These are phyloP conservation scores for Tipula unca DNA, from an alignment of 2,888 invertebrate species.

Conservation along the genomic window DNA sequence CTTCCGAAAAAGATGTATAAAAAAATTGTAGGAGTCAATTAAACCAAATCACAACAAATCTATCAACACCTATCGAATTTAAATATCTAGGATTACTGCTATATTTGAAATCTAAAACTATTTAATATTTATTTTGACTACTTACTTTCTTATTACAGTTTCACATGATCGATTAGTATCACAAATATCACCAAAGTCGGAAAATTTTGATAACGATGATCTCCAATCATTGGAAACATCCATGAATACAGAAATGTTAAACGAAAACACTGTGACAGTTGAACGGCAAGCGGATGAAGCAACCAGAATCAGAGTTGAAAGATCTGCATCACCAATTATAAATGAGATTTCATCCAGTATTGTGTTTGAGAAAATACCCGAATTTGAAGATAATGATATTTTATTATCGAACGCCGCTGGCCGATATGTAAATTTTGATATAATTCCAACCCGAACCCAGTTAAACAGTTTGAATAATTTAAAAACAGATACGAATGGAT, in stretches of 20 bases:
- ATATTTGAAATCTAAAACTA: too few species aligned
- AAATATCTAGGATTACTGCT: too few species aligned
- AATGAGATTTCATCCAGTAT: constrained; percentile 46
- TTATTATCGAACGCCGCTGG: constrained; percentile 30
- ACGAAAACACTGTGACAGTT: constrained; percentile 33
- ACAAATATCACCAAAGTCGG: constrained; percentile 61
- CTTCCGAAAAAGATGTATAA: too few species aligned
- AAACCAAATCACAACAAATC: too few species aligned
- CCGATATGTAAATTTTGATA: constrained; percentile 37
- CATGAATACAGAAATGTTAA: constrained; percentile 25
- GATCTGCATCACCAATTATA: constrained; percentile 50
- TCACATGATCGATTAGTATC: constrained; percentile 45
- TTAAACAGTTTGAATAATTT: constrained; percentile 28
- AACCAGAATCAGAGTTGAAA: constrained; percentile 42
- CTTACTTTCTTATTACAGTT: neutral
- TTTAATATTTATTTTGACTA: neutral
- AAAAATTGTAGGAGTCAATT: too few species aligned
- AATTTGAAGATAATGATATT: constrained; percentile 27
- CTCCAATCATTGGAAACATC: constrained; percentile 20
- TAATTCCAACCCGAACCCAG: constrained; percentile 37
- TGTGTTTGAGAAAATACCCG: constrained; percentile 33
- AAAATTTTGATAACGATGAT: constrained; percentile 26
- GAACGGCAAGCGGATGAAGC: constrained; percentile 26
- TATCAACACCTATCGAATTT: too few species aligned
- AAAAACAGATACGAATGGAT: constrained; percentile 21